These are phyloP conservation scores for Microtus ochrogaster DNA, from an alignment of 2,113 vertebrate genomes.

Conservation along the genomic window DNA sequence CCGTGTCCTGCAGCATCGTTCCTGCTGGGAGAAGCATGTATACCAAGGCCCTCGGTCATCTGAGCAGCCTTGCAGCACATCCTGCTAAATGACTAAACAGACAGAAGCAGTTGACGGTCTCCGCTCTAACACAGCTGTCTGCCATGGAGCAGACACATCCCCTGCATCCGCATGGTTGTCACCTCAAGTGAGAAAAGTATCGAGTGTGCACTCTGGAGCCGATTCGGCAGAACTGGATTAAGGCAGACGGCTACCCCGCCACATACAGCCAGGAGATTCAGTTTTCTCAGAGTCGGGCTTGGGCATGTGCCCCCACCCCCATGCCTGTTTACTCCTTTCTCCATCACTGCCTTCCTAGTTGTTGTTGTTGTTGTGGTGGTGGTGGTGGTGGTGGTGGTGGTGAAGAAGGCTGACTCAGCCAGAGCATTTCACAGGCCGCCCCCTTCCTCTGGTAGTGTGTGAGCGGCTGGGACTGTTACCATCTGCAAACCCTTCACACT, in stretches of 20 bases:
- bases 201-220: slow-evolving; percentile 57
- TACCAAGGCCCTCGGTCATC: background rate
- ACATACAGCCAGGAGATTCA: background rate
- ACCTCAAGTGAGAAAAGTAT: background rate
- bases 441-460: background rate
- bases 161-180: background rate
- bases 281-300: background rate
- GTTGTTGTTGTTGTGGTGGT: background rate
- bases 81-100: background rate
- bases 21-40: background rate
- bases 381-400: background rate
- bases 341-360: background rate
- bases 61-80: background rate
- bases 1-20: background rate
- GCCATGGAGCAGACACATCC: background rate
- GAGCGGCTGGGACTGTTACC: slow-evolving; percentile 13
- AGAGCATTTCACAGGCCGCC: slow-evolving; percentile 18
- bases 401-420: slow-evolving; percentile 66
- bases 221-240: slow-evolving; percentile 63
- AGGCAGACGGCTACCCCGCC: background rate
- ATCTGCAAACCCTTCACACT: slow-evolving; percentile 38
- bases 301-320: background rate
- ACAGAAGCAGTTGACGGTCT: slow-evolving; percentile 49
- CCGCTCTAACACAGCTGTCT: background rate
- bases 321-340: background rate